These are phyloP conservation scores for Pandemis cinnamomeana DNA, from an alignment of 2,888 invertebrate genomes.

Conservation along the genomic window DNA sequence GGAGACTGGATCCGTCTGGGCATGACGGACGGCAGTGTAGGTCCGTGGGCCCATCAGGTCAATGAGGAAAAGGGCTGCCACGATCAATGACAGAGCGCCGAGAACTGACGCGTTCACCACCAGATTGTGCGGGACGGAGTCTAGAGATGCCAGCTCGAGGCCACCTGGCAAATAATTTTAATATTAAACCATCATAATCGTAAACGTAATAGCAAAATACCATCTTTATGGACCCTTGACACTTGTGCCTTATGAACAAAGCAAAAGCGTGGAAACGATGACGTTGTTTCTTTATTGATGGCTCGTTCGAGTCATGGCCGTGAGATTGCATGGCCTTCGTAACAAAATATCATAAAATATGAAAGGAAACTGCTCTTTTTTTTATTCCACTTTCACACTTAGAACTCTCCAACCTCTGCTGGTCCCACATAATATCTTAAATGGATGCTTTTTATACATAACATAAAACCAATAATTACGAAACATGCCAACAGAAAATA, in stretches of 20 bases:
- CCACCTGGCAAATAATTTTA: slow-evolving; percentile 77
- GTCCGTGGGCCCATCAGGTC: slow-evolving; percentile 86
- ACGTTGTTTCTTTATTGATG: slow-evolving; percentile 5
- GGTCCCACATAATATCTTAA: no score
- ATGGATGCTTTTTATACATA: no score
- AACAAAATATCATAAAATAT: slow-evolving; percentile 1
- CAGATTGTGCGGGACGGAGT: slow-evolving; percentile 87
- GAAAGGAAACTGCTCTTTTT: background rate
- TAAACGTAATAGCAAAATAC: no score
- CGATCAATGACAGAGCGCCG: slow-evolving; percentile 87
- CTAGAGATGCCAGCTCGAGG: slow-evolving; percentile 88
- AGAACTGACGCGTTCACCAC: slow-evolving; percentile 89
- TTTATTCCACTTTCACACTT: background rate
- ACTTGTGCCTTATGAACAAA: slow-evolving; percentile 1
- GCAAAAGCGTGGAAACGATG: slow-evolving; percentile 14
- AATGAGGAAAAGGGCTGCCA: slow-evolving; percentile 87
- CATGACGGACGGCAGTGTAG: slow-evolving; percentile 72
- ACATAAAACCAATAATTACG: no score
- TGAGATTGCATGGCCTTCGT: background rate
- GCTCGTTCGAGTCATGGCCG: slow-evolving; percentile 3
- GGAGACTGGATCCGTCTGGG: slow-evolving; percentile 70
- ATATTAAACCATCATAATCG: background rate
- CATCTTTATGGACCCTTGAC: slow-evolving; percentile 10
- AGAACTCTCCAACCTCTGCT: background rate
- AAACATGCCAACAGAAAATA: no score